These are phyloP conservation scores for Caenorhabditis sp. DNA, from an alignment of 2,888 invertebrate genomes.

Conservation along the genomic window DNA sequence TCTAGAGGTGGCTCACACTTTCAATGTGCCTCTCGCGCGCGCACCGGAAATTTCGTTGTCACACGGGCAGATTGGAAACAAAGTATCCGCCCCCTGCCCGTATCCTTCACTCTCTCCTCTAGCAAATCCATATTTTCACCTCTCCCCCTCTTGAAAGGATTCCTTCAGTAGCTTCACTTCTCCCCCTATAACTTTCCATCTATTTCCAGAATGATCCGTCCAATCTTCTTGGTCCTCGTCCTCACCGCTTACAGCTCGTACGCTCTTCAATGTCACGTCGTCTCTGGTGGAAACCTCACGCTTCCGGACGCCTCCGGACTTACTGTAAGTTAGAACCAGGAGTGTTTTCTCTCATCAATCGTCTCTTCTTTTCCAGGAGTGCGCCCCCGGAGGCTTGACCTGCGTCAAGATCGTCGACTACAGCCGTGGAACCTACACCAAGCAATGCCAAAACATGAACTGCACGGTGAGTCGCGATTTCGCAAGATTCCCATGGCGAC, in stretches of 20 bases:
- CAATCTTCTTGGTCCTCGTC: constrained; percentile 23
- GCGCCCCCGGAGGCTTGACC: constrained; percentile 54
- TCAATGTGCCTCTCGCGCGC: constrained; percentile 9
- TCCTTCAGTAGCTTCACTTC: not conserved
- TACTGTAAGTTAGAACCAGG: constrained; percentile 27
- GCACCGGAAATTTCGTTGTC: constrained; percentile 57
- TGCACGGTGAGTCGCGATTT: constrained; percentile 53
- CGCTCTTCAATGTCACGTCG: constrained; percentile 58
- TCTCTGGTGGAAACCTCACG: constrained; percentile 55
- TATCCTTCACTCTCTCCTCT: constrained; percentile 6
- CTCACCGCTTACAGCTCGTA: constrained; percentile 20
- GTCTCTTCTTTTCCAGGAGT: constrained; percentile 49
- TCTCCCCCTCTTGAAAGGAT: constrained; percentile 21
- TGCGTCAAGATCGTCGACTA: constrained; percentile 65
- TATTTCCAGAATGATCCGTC: constrained; percentile 38
- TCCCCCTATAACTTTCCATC: not conserved
- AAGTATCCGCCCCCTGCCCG: constrained; percentile 40
- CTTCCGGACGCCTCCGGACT: constrained; percentile 45
- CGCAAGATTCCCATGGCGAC: constrained; percentile 27
- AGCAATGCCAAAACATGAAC: constrained; percentile 65
- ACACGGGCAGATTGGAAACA: constrained; percentile 43
- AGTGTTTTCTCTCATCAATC: not conserved
- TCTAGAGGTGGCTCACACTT: constrained; percentile 21
- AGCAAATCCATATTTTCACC: not conserved
- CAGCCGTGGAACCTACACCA: constrained; percentile 63